phyloP scores from a whole-genome alignment of 2,888 invertebrate genomes.

The Netelia virgata region DNA sequence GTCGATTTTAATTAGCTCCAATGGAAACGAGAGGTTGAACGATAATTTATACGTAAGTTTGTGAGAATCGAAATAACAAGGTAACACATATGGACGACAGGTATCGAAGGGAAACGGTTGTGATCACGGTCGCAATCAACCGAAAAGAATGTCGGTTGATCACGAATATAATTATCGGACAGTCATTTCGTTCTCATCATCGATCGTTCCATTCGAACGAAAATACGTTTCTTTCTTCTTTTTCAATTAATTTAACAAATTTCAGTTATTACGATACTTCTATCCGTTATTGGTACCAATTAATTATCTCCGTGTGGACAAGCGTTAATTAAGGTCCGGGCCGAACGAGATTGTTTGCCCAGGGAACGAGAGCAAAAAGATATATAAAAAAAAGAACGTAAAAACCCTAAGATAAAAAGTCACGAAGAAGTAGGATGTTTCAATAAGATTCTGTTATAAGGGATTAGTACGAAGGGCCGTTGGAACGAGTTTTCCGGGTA shows the following conservation, averaged over 20 bases:
- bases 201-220: neutral
- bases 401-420: neutral
- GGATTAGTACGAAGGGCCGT: neutral
- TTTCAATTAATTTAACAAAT: too few species aligned
- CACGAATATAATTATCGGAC: neutral
- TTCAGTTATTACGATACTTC: too few species aligned
- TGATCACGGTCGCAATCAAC: too few species aligned
- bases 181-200: neutral
- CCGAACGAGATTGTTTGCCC: neutral
- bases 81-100: neutral
- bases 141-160: neutral
- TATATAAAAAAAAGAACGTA: neutral
- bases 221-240: neutral
- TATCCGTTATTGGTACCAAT: neutral
- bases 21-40: too few species aligned
- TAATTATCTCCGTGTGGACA: neutral
- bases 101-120: too few species aligned
- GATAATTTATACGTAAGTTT: neutral
- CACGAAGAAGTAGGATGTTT: neutral
- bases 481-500: slow-evolving; percentile 39
- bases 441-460: neutral
- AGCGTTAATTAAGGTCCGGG: neutral
- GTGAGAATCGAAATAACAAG: neutral
- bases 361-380: neutral
- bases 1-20: too few species aligned